Conservation (phyloP, 2,888 invertebrate genomes). For the Cheilosia soror region DNA sequence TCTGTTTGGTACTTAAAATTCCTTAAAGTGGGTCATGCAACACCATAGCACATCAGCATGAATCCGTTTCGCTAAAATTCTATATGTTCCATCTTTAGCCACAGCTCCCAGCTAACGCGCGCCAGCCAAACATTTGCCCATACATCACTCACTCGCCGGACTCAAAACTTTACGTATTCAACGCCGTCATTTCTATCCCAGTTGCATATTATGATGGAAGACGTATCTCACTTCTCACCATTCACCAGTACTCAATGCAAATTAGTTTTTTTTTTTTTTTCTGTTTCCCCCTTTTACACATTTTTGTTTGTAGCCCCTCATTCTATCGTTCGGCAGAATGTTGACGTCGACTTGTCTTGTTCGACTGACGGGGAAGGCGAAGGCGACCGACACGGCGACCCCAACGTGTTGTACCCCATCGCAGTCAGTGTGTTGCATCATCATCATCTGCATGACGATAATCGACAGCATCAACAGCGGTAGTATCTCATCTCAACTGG, state of each 20-base stretch:
- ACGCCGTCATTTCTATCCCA: not conserved
- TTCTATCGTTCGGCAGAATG: constrained; percentile 29
- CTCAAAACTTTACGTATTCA: not conserved
- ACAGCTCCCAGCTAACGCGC: constrained; percentile 8
- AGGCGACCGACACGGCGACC: not conserved
- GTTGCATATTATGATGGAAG: constrained; percentile 11
- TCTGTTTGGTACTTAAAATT: not conserved
- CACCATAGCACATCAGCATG: not conserved
- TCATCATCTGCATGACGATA: constrained; percentile 45
- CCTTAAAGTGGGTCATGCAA: constrained; percentile 8
- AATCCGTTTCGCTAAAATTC: constrained; percentile 27
- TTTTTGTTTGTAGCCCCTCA: constrained; percentile 10
- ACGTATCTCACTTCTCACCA: constrained; percentile 14
- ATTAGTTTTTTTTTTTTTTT: constrained; percentile 27
- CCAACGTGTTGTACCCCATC: constrained; percentile 28
- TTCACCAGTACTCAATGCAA: constrained; percentile 34
- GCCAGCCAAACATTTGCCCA: constrained; percentile 14
- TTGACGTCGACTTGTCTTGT: constrained; percentile 61
- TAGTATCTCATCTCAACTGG: constrained; percentile 63
- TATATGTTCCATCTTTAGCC: constrained; percentile 36
- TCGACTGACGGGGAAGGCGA: constrained; percentile 3
- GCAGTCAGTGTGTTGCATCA: constrained; percentile 37
- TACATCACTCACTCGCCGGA: constrained; percentile 23
- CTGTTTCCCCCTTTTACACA: not conserved
- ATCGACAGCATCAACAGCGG: constrained; percentile 40